Base-by-base conservation (phyloP, 1,140 invertebrate species). In the Belonocnema kinseyi region DNA sequence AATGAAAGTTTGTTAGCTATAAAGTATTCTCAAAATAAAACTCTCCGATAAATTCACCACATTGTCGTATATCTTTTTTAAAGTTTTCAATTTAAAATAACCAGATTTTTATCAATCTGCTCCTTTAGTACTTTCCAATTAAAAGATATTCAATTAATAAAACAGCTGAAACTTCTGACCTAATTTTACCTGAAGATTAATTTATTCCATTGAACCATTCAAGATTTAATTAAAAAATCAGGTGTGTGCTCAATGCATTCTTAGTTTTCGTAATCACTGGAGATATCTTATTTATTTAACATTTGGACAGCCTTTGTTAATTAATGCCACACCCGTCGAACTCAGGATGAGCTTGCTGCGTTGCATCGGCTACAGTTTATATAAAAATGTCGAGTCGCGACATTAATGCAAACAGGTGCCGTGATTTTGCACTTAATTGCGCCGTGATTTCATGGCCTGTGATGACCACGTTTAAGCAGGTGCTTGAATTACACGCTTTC, bases 401-500 rank as follows among this genome's bases (percentile, higher is more conserved):
- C 10, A 8, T 33, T n/a, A 66, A 66, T 40, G 40, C 33, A 40
- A 33, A 66, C 61, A 66, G 61, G 61, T 66, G 21, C 61, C n/a
- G 61, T n/a, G 61, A 66, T 66, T 66, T 66, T 40, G 14, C 13
- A 66, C 61, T 66, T 66, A 40, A 66, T 66, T 40, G 26, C 13
- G 14, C 1, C 26, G 40, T 46, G 40, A 46, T 46, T 46, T 46
- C 10, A 11, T 46, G 40, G 40, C 8, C 10, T 46, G 10, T 46
- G 21, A 66, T 66, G 61, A 40, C 26, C 61, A 21, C 26, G 40
- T 66, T 66, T 16, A 40, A 66, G 40, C 61, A 66, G 61, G 40
- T 66, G 61, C 61, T 66, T 66, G 7, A 66, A 66, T 66, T 66
- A 66, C 2, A 66, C 58, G 33, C 61, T 66, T 66, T 66, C 61